These are phyloP conservation scores for Carollia perspicillata DNA, from an alignment of 2,113 vertebrate species.

Conservation along the genomic window DNA sequence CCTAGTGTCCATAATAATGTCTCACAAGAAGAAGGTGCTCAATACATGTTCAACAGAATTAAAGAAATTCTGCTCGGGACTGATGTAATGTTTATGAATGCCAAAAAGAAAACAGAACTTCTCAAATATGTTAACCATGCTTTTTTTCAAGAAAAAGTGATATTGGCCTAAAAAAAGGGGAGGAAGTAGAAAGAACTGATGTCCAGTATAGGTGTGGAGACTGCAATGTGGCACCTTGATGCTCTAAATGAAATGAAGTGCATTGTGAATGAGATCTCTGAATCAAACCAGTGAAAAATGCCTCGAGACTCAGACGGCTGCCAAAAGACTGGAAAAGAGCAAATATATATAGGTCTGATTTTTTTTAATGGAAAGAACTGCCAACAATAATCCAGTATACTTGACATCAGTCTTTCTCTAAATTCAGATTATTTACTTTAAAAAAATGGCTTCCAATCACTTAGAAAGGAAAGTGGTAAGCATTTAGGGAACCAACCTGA, in stretches of 20 bases:
- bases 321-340: neutral
- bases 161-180: neutral
- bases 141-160: neutral
- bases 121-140: neutral
- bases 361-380: neutral
- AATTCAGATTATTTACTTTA: neutral
- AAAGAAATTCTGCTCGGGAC: neutral
- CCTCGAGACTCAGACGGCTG: neutral
- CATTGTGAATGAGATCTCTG: neutral
- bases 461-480: constrained; percentile 28
- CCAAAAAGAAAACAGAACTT: neutral
- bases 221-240: neutral
- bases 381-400: neutral
- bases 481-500: neutral
- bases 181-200: neutral
- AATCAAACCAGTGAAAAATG: neutral
- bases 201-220: neutral
- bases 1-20: neutral
- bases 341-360: neutral
- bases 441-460: neutral
- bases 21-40: constrained; percentile 11
- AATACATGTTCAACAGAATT: neutral
- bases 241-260: neutral
- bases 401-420: constrained; percentile 11
- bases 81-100: neutral